phyloP scores from a whole-genome alignment of 1,140 invertebrate species.

The Forficula auricularia region DNA sequence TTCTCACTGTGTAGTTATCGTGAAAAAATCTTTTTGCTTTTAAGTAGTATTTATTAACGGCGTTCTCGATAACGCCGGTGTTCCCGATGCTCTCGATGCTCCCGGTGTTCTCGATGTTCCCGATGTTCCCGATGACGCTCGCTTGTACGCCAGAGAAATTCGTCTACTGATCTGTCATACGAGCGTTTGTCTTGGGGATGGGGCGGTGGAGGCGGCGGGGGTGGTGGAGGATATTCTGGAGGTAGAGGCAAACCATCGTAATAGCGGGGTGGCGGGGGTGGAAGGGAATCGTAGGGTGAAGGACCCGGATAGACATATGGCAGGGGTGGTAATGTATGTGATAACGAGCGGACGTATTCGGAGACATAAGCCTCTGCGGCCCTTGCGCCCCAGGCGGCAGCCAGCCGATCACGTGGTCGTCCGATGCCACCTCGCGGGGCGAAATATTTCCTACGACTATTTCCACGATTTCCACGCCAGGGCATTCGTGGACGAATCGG shows the following conservation, averaged over 20 bases:
- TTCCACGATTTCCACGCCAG: constrained; percentile 24
- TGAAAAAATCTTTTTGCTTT: too few species aligned
- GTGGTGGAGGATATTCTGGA: constrained; percentile 35
- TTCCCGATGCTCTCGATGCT: constrained; percentile 6
- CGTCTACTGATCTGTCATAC: constrained; percentile 78
- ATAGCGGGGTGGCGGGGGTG: constrained; percentile 54
- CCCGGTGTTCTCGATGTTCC: constrained; percentile 11
- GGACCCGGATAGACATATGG: constrained; percentile 46
- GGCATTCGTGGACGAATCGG: constrained; percentile 28
- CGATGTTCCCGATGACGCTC: constrained; percentile 31
- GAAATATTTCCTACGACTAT: constrained; percentile 25
- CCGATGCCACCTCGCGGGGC: constrained; percentile 18
- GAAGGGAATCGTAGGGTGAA: constrained; percentile 48
- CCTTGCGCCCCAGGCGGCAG: constrained; percentile 31
- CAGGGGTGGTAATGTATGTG: constrained; percentile 54
- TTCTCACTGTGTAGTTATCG: too few species aligned
- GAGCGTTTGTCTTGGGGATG: constrained; percentile 50
- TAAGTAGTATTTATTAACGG: too few species aligned
- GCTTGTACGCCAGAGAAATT: constrained; percentile 69
- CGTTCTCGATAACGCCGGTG: background rate
- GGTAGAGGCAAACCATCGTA: constrained; percentile 54
- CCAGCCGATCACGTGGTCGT: background rate
- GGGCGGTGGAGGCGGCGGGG: constrained; percentile 29
- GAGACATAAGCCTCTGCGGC: constrained; percentile 57
- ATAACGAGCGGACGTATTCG: constrained; percentile 65